Evolutionary conservation across 1,140 invertebrate species (phyloP).

Genomic region (Drosophila obscura): DNA sequence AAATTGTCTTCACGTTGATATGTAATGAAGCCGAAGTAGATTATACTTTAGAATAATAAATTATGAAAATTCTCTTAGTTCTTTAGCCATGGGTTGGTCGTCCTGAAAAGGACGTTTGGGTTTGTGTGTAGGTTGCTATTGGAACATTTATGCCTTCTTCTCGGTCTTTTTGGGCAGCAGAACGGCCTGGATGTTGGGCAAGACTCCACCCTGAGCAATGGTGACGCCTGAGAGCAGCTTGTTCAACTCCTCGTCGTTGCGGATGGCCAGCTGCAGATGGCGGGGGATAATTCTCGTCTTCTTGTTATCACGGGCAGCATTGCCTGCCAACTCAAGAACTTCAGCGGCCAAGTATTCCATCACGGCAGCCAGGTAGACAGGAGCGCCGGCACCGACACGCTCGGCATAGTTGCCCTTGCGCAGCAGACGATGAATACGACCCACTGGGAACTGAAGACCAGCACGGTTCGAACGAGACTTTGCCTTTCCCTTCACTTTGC

Average conservation of each 20-base stretch:
- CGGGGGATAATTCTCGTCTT: constrained; percentile 90
- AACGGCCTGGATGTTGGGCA: constrained; percentile 91
- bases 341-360: constrained; percentile 88
- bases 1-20: too few relatives aligned
- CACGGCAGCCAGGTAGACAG: constrained; percentile 89
- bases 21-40: too few relatives aligned
- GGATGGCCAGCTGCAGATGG: constrained; percentile 92
- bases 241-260: constrained; percentile 94
- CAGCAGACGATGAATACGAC: constrained; percentile 88
- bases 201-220: constrained; percentile 92
- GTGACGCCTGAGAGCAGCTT: constrained; percentile 91
- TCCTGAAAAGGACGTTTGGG: constrained; percentile 59
- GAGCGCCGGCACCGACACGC: constrained; percentile 88
- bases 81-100: constrained; percentile 32
- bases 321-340: constrained; percentile 91
- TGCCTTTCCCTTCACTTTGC: constrained; percentile 87
- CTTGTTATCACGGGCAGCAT: constrained; percentile 89
- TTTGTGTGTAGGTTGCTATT: background rate
- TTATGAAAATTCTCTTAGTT: constrained; percentile 12
- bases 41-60: too few relatives aligned
- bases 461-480: constrained; percentile 87
- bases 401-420: constrained; percentile 90
- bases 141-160: constrained; percentile 71
- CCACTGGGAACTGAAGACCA: constrained; percentile 89
- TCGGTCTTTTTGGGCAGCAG: constrained; percentile 86